These are phyloP conservation scores for Hyla sarda DNA, from an alignment of 2,113 vertebrate species.

Conservation along the genomic window DNA sequence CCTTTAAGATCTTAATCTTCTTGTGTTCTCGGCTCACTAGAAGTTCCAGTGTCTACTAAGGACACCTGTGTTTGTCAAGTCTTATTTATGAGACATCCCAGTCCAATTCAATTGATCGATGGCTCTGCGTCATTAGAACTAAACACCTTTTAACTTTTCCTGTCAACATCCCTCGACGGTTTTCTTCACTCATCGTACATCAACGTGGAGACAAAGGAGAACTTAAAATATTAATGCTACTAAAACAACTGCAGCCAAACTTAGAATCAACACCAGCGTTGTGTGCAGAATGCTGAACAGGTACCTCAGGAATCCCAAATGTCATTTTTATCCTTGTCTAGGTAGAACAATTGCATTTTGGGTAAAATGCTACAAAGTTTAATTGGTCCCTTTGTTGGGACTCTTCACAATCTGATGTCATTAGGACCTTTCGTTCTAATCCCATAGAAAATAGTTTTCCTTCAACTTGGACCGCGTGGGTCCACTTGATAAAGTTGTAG, in stretches of 20 bases:
- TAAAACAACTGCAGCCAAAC: conserved; percentile 31
- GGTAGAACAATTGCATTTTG: too few relatives aligned
- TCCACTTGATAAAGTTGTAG: too few relatives aligned
- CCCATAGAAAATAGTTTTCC: too few relatives aligned
- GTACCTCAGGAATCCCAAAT: not conserved
- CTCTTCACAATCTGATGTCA: too few relatives aligned
- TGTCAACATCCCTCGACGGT: conserved; percentile 46
- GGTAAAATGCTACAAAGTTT: not conserved
- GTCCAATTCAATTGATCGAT: conserved; percentile 26
- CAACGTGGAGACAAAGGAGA: conserved; percentile 17
- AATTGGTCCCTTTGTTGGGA: too few relatives aligned
- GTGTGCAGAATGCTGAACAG: not conserved
- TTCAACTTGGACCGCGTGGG: too few relatives aligned
- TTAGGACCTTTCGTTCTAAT: too few relatives aligned
- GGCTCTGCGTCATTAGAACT: conserved; percentile 15
- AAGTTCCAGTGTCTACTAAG: not conserved
- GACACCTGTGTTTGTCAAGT: conserved; percentile 18
- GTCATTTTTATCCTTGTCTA: too few relatives aligned
- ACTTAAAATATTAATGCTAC: conserved; percentile 51
- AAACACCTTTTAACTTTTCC: conserved; percentile 45
- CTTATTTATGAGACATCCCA: conserved; percentile 23
- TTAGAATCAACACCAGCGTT: not conserved
- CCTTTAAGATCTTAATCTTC: not conserved
- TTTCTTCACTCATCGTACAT: conserved; percentile 9
- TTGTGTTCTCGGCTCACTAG: not conserved